Evolutionary conservation across 1,140 invertebrate genomes (phyloP).

Genomic region (Aphelenchoides avenae): DNA sequence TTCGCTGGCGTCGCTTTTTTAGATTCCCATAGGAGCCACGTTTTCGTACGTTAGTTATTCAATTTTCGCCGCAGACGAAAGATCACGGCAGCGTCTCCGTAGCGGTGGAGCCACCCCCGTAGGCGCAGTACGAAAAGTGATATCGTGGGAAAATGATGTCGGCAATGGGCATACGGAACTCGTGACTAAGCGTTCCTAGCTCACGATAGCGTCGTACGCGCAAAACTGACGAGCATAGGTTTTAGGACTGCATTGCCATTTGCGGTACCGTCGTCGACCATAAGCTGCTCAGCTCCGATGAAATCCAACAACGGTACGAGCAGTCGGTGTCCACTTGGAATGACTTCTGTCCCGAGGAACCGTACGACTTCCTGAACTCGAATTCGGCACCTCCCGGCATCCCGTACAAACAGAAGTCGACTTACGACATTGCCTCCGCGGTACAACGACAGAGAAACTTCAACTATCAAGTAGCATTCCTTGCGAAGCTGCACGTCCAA

Average conservation of each 20-base stretch:
- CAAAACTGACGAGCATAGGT: too few species aligned
- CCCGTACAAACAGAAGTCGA: constrained; percentile 46
- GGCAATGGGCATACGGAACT: too few species aligned
- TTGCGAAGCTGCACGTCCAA: constrained; percentile 1
- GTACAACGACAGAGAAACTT: constrained; percentile 60
- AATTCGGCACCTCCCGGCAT: constrained; percentile 6
- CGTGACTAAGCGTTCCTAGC: too few species aligned
- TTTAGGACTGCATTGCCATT: constrained; percentile 59
- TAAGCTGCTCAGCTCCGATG: constrained; percentile 57
- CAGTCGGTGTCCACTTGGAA: constrained; percentile 57
- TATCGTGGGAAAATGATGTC: too few species aligned
- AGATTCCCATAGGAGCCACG: too few species aligned
- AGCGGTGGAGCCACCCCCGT: too few species aligned
- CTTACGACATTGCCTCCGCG: constrained; percentile 60
- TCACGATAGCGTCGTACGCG: too few species aligned
- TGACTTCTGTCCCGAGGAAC: constrained; percentile 52
- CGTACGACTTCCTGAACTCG: constrained; percentile 49
- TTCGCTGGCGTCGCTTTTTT: too few species aligned
- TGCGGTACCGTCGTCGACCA: constrained; percentile 60
- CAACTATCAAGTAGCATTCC: constrained; percentile 61
- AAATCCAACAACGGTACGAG: constrained; percentile 58
- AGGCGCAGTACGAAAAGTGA: too few species aligned
- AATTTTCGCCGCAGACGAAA: too few species aligned
- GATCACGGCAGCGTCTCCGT: too few species aligned
- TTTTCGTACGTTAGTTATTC: too few species aligned